Evolutionary conservation across 2,888 invertebrate genomes (phyloP), one percentile per base, ranked within the genome.

Genomic region (Apamea anceps): DNA sequence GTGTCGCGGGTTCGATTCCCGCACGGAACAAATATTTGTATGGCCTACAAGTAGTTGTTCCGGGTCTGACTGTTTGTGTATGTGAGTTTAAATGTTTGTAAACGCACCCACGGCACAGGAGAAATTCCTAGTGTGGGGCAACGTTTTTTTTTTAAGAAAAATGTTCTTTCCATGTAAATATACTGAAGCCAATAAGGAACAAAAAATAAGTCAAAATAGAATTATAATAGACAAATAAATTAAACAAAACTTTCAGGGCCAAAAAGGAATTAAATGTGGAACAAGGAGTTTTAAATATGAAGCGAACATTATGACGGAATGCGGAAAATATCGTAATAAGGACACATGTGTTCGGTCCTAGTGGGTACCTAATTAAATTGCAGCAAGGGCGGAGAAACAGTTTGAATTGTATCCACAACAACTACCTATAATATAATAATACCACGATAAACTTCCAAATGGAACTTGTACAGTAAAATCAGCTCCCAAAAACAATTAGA

Each of bases 401-500:
- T 67, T 28, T 18, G 0, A 79, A 28, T 32, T 68, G 42, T 60
- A 75, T 28, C 65, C 65, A 45, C n/a, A 84, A 74, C 25, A 72
- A 68, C 28, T 48, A 72, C 62, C 68, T 62, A 42, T 79, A 67
- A 72, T 62, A 57, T 76, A 65, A 70, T 71, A 81, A 77, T 74
- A 51, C 71, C 37, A 75, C 48, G 65, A 82, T 72, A 84, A 82
- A 87, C 79, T 88, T 82, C 67, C 42, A 78, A 73, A 79, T 72
- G 75, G 63, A 80, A 84, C 80, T 78, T 86, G 84, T 82, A 73
- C 73, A 77, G 81, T 82, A 76, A 81, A 87, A 84, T 81, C 72
- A 81, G 79, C 72, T 80, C 80, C 87, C 84, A 88, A 91, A 92
- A 93, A 93, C 92, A 93, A 93, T 93, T 92, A 92, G 90, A 88